phyloP scores from a whole-genome alignment of 1,140 invertebrate species.

The Brachionus manjavacas region DNA sequence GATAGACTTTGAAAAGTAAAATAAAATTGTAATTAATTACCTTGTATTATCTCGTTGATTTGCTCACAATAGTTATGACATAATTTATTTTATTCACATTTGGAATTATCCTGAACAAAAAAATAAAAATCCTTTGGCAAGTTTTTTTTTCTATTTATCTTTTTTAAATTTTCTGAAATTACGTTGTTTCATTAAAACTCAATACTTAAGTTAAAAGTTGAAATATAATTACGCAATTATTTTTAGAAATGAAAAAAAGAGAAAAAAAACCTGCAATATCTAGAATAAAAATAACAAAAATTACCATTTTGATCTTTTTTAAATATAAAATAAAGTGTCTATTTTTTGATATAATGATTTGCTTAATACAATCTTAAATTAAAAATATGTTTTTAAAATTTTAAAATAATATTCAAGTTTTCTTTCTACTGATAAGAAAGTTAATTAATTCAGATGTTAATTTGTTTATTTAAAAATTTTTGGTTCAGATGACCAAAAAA shows the following conservation, averaged over 20 bases:
- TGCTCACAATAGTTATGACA: not conserved
- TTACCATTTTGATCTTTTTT: not conserved
- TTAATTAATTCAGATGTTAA: not conserved
- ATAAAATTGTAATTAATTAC: too few relatives aligned
- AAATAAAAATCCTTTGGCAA: too few relatives aligned
- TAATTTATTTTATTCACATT: not conserved
- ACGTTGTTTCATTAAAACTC: too few relatives aligned
- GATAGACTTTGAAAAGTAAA: too few relatives aligned
- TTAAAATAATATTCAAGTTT: too few relatives aligned
- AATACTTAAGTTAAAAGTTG: too few relatives aligned
- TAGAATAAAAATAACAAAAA: not conserved
- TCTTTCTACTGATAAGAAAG: not conserved
- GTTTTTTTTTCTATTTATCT: too few relatives aligned
- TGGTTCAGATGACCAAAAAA: not conserved
- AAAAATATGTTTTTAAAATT: not conserved
- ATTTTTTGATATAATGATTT: not conserved
- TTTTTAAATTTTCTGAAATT: too few relatives aligned
- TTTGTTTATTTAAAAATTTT: not conserved
- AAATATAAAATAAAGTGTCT: not conserved
- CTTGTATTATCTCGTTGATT: not conserved
- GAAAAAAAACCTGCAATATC: too few relatives aligned
- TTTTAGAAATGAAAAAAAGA: too few relatives aligned
- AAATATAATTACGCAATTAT: not conserved
- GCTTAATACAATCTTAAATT: not conserved
- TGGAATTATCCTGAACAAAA: not conserved